Evolutionary conservation across 2,113 vertebrate species (phyloP).

Genomic region (Menura novaehollandiae): DNA sequence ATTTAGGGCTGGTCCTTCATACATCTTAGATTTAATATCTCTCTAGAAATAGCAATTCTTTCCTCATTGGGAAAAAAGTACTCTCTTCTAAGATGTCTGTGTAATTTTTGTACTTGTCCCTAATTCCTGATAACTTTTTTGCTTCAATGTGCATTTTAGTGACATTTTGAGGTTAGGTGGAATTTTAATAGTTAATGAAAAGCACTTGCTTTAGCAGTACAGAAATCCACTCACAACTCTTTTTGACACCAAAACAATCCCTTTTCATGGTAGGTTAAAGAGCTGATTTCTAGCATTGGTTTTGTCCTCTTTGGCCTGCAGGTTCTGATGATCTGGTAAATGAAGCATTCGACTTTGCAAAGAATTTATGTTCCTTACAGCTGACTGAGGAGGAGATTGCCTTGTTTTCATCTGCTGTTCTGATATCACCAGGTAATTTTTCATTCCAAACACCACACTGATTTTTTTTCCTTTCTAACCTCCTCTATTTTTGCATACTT

Average conservation of each 20-base stretch:
- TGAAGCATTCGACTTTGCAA: conserved; percentile 97
- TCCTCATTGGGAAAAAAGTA: not conserved
- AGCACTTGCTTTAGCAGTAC: not conserved
- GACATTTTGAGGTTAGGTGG: not conserved
- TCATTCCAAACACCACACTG: not conserved
- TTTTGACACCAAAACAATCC: not conserved
- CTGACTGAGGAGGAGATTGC: conserved; percentile 98
- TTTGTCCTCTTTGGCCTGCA: conserved; percentile 59
- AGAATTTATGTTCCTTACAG: conserved; percentile 96
- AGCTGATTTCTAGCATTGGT: not conserved
- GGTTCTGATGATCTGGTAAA: conserved; percentile 97
- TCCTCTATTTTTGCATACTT: not conserved
- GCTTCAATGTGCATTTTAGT: not conserved
- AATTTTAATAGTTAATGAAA: not conserved
- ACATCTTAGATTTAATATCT: not conserved
- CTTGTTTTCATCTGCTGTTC: conserved; percentile 96
- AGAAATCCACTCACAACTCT: not conserved
- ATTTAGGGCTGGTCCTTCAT: not conserved
- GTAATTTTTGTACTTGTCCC: not conserved
- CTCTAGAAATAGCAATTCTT: not conserved
- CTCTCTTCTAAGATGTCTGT: not conserved
- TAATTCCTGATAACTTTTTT: not conserved
- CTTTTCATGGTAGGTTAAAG: not conserved
- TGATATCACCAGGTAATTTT: conserved; percentile 94
- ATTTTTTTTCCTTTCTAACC: not conserved